Base-by-base conservation (phyloP, 1,140 invertebrate genomes). In the Proctacanthus coquilletti region DNA sequence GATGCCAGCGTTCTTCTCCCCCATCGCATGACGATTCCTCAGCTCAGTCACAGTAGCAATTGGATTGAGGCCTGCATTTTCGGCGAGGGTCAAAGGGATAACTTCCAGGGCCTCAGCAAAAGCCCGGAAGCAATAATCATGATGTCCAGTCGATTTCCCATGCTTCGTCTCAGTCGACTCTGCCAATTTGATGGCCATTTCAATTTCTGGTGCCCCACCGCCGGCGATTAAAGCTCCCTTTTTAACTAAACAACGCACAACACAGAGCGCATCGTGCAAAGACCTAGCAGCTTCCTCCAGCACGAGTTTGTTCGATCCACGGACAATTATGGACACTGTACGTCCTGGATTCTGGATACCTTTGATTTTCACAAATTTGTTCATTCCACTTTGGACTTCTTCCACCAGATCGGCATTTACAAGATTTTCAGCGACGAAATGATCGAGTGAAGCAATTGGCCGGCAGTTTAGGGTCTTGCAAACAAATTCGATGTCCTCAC, bases 41-140 rank as follows among this genome's bases (percentile, higher is more conserved):
- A 99, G 68, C 62, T 98, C 93, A 0, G 95, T 98, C 1, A 99
- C 94, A 1, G 94, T 98, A 34, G 84, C 71, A 56, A 99, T 97
- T 1, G 96, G 84, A 65, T 95, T 98, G 2, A 99, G 67, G n/a
- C 96, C 95, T 18, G 95, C 94, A 64, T 99, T 99, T 66, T 99
- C 96, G n/a, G 96, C 91, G 36, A 99, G 66, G 3, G 96, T 99
- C 35, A 81, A 94, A 3, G 96, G 96, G 55, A 99, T 87, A 3
- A 98, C 80, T 67, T 98, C 93, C 17, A 99, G 65, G 2, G 95
- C 91, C 58, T 96, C 85, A 6, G 94, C 91, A 69, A 88, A 99
- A 2, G 88, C 92, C 44, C 83, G 72, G 42, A 86, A 77, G 54
- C 94, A 98, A 60, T 97, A 97, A n/a, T n/a, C n/a, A n/a, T n/a